Conservation (phyloP, 2,888 invertebrate genomes). For the Oscheius onirici region DNA sequence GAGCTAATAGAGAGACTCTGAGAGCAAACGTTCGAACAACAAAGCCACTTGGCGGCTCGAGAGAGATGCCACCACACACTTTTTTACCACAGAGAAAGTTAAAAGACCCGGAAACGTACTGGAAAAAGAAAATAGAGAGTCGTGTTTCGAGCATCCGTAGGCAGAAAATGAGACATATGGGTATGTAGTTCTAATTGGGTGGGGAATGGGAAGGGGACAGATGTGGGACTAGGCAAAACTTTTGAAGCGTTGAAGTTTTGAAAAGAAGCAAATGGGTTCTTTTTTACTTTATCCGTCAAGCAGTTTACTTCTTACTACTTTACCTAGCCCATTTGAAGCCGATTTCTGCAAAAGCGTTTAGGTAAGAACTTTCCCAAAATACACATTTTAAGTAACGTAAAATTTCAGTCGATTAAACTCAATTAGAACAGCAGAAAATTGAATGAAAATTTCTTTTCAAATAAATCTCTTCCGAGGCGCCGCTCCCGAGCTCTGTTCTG, state of each 20-base stretch:
- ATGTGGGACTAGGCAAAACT: neutral
- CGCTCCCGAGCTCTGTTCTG: too few species aligned
- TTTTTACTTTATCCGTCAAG: too few species aligned
- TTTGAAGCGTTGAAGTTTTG: neutral
- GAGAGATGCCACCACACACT: constrained; percentile 1
- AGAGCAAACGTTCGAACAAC: constrained; percentile 36
- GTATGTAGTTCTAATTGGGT: neutral
- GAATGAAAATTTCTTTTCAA: too few species aligned
- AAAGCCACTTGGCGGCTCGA: constrained; percentile 29
- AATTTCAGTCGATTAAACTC: too few species aligned
- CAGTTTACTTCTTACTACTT: too few species aligned
- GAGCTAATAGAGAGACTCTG: neutral
- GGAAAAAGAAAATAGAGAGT: constrained; percentile 1
- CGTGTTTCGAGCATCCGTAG: neutral
- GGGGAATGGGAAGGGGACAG: neutral
- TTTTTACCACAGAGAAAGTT: neutral
- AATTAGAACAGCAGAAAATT: too few species aligned
- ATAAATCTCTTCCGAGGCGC: too few species aligned
- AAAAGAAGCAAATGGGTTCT: too few species aligned
- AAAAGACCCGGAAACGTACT: neutral
- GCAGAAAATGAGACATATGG: neutral
- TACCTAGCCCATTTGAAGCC: too few species aligned
- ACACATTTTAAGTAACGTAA: too few species aligned
- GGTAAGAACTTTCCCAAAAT: too few species aligned
- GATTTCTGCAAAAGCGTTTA: too few species aligned